phyloP scores from a whole-genome alignment of 2,113 vertebrate genomes.

The Engraulis encrasicolus region DNA sequence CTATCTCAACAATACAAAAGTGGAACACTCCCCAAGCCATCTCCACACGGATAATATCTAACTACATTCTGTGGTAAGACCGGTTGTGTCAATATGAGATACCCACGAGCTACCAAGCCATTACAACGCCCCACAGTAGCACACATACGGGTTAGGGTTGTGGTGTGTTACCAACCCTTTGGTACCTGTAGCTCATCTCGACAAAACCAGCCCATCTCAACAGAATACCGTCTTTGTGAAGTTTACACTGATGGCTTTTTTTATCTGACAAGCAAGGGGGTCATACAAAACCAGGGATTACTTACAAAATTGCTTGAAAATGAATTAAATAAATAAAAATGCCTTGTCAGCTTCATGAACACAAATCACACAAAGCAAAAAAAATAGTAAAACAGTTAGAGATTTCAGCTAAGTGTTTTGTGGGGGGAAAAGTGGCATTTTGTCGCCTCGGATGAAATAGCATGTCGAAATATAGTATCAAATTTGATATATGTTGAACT shows the following conservation, averaged over 20 bases:
- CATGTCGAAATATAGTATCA: neutral
- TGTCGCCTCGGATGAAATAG: neutral
- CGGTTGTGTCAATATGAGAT: no score
- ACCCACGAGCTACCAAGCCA: no score
- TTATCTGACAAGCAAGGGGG: neutral
- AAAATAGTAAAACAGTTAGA: neutral
- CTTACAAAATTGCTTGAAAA: neutral
- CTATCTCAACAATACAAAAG: slow-evolving; percentile 59
- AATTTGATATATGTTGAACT: neutral
- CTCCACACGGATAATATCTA: slow-evolving; percentile 41
- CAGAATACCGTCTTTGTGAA: no score
- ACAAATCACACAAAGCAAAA: neutral
- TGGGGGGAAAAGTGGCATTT: neutral
- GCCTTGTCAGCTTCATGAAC: neutral
- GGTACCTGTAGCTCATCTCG: no score
- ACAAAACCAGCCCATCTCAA: no score
- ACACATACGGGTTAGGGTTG: no score
- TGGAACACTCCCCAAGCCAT: slow-evolving; percentile 46
- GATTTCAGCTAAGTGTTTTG: neutral
- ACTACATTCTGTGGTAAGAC: no score
- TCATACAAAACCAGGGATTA: slow-evolving; percentile 14
- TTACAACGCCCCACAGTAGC: no score
- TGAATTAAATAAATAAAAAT: no score
- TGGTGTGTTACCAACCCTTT: no score
- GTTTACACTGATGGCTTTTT: slow-evolving; percentile 23